These are phyloP conservation scores for Bembecia ichneumoniformis DNA, from an alignment of 2,888 invertebrate genomes.

Conservation along the genomic window DNA sequence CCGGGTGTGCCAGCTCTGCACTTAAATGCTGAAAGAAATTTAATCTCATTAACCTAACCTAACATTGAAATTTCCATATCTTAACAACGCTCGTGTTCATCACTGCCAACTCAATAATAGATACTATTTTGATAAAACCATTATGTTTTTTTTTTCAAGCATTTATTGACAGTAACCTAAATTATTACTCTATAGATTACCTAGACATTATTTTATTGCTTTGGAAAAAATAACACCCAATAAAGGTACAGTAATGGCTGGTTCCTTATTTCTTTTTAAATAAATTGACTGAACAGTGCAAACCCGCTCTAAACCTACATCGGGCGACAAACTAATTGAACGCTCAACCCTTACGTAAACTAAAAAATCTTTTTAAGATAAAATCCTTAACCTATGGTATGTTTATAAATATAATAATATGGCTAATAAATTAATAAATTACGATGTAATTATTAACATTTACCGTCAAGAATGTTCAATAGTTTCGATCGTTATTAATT, in stretches of 20 bases:
- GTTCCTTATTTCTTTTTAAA: constrained; percentile 45
- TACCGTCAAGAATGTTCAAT: constrained; percentile 52
- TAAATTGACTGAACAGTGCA: constrained; percentile 45
- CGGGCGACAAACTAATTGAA: constrained; percentile 48
- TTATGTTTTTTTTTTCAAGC: constrained; percentile 20
- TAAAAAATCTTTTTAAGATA: constrained; percentile 67
- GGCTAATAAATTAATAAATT: constrained; percentile 66
- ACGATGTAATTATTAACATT: constrained; percentile 41
- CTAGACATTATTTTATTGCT: constrained; percentile 51
- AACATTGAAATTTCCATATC: constrained; percentile 18
- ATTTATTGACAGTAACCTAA: constrained; percentile 52
- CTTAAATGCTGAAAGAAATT: constrained; percentile 58
- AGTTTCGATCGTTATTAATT: constrained; percentile 34
- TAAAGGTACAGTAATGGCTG: constrained; percentile 62
- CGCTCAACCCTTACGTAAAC: constrained; percentile 68
- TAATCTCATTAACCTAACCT: constrained; percentile 41
- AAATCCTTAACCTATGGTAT: constrained; percentile 71
- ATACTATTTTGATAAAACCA: constrained; percentile 34
- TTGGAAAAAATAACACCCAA: constrained; percentile 59
- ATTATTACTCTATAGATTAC: constrained; percentile 52
- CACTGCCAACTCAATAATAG: constrained; percentile 49
- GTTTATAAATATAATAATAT: constrained; percentile 69
- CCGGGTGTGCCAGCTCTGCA: constrained; percentile 21
- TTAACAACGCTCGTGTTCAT: constrained; percentile 32
- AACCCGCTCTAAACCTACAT: constrained; percentile 35